A percentile compares a stretch with the other conserved stretches of the same genome.
phyloP scores from a whole-genome alignment of 2,797 vertebrate genomes.

The Antennarius maculatus region DNA sequence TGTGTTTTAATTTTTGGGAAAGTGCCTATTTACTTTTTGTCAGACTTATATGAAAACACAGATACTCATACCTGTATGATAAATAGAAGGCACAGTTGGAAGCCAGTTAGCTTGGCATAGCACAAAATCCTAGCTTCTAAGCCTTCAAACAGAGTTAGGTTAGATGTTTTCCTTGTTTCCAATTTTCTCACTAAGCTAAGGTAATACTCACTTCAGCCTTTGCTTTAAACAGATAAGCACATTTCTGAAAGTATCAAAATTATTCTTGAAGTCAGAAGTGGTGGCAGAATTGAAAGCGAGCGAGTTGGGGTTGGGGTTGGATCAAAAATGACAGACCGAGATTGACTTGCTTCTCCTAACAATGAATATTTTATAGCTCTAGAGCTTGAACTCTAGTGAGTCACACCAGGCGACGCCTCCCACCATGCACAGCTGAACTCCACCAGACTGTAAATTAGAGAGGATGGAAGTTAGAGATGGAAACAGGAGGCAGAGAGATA shows the following conservation, averaged over 20 bases:
- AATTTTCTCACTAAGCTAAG: conserved; percentile 5
- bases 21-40: neutral
- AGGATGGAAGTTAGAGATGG: conserved; percentile 63
- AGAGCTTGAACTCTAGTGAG: conserved; percentile 71
- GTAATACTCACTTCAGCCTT: neutral
- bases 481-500: conserved; percentile 65
- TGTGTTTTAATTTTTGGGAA: conserved; percentile 17
- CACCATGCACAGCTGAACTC: conserved; percentile 70
- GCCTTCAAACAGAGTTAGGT: neutral
- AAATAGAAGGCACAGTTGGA: neutral
- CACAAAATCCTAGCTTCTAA: neutral
- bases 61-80: neutral
- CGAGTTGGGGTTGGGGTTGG: conserved; percentile 19
- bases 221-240: neutral
- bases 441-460: conserved; percentile 74
- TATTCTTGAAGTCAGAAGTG: conserved; percentile 7
- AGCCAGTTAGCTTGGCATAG: neutral
- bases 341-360: conserved; percentile 60
- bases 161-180: neutral
- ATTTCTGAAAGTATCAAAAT: conserved; percentile 16
- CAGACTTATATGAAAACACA: neutral
- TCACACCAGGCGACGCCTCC: conserved; percentile 74
- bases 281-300: conserved; percentile 1
- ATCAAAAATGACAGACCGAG: conserved; percentile 55
- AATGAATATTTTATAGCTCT: conserved; percentile 70